phyloP scores from a whole-genome alignment of 2,888 invertebrate species.

The Syrista parreyssii region DNA sequence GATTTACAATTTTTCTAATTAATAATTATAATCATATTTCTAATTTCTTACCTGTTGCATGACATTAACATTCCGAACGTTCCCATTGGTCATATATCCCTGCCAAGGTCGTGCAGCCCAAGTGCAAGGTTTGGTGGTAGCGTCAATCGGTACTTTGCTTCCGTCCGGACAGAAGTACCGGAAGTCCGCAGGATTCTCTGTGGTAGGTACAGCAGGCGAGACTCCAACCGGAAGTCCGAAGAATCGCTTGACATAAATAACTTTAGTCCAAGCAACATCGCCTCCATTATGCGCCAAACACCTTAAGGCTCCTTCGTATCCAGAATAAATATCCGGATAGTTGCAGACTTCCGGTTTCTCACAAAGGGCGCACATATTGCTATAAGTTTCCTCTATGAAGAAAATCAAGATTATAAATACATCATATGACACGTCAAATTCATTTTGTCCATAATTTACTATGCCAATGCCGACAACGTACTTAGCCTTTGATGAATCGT shows the following conservation, averaged over 20 bases:
- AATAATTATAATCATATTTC: background rate
- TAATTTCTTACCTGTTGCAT: constrained; percentile 54
- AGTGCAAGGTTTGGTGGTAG: constrained; percentile 73
- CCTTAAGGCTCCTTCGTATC: constrained; percentile 86
- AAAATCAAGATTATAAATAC: constrained; percentile 4
- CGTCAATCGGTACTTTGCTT: constrained; percentile 74
- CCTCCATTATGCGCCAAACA: constrained; percentile 86
- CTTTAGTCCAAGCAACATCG: constrained; percentile 88
- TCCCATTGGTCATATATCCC: constrained; percentile 78
- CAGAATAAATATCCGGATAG: constrained; percentile 86
- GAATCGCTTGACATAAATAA: constrained; percentile 82
- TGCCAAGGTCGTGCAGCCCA: constrained; percentile 92
- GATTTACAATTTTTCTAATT: background rate
- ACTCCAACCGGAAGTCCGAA: constrained; percentile 78
- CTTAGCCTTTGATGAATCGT: constrained; percentile 79
- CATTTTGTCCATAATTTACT: background rate
- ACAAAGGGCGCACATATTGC: constrained; percentile 83
- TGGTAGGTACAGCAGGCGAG: constrained; percentile 69
- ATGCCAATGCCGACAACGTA: constrained; percentile 64
- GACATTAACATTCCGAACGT: constrained; percentile 59
- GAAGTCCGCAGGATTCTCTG: constrained; percentile 75
- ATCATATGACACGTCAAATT: background rate
- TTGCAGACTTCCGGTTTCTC: constrained; percentile 81
- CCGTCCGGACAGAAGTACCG: constrained; percentile 86
- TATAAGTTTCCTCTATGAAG: constrained; percentile 76